These are phyloP conservation scores for Vespertilio murinus DNA, from an alignment of 2,797 vertebrate genomes.

Conservation along the genomic window DNA sequence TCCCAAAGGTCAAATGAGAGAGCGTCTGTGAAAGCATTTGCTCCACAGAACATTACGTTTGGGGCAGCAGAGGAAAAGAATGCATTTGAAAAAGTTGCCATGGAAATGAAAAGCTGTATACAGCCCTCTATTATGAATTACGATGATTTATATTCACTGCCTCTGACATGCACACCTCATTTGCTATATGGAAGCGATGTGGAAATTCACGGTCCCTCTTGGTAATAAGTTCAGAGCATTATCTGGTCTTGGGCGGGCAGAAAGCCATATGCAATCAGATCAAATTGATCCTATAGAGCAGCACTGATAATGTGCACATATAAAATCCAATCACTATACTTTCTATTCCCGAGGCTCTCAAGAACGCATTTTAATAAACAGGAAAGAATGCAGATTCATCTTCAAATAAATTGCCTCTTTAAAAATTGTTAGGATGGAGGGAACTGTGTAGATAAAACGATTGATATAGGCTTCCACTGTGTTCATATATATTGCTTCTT, in stretches of 20 bases:
- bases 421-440: background rate
- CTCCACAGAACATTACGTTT: background rate
- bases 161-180: background rate
- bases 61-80: conserved; percentile 7
- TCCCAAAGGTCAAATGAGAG: background rate
- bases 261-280: background rate
- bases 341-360: background rate
- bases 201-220: background rate
- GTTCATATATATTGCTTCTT: background rate
- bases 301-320: background rate
- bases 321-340: background rate
- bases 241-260: background rate
- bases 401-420: conserved; percentile 3
- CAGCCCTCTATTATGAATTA: conserved; percentile 34
- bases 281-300: background rate
- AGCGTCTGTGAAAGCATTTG: background rate
- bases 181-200: background rate
- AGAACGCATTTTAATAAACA: conserved; percentile 40
- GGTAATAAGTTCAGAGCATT: background rate
- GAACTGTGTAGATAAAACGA: background rate
- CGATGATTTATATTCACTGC: background rate
- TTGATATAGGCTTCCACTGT: background rate
- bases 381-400: background rate
- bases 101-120: conserved; percentile 45
- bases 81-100: conserved; percentile 21